These are phyloP conservation scores for Trachelipus rathkii DNA, from an alignment of 1,140 invertebrate genomes.

Conservation along the genomic window DNA sequence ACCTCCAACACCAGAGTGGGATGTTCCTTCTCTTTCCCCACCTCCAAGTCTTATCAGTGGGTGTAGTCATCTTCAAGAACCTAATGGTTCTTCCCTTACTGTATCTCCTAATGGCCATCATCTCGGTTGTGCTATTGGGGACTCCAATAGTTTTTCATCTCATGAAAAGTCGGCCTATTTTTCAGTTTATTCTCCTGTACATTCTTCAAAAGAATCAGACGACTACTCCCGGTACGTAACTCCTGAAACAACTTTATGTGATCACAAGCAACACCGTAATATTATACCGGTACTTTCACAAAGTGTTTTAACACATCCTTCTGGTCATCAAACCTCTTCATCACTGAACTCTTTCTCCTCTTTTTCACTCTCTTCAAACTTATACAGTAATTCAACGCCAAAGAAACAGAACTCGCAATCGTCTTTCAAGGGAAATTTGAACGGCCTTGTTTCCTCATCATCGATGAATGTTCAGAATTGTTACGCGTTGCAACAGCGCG, in stretches of 20 bases:
- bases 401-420: too few relatives aligned
- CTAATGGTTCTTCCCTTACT: slow-evolving; percentile 16
- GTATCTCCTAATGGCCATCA: slow-evolving; percentile 15
- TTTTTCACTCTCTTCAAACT: too few relatives aligned
- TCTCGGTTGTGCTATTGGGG: slow-evolving; percentile 17
- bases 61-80: slow-evolving; percentile 20
- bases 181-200: slow-evolving; percentile 39
- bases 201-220: slow-evolving; percentile 34
- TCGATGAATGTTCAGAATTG: too few relatives aligned
- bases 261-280: slow-evolving; percentile 27
- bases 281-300: not conserved
- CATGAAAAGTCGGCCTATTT: slow-evolving; percentile 27
- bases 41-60: slow-evolving; percentile 36
- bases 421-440: too few relatives aligned
- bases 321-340: too few relatives aligned
- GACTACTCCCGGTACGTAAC: slow-evolving; percentile 42
- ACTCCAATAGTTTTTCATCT: slow-evolving; percentile 31
- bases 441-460: too few relatives aligned
- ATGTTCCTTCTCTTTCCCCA: slow-evolving; percentile 40
- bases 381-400: too few relatives aligned
- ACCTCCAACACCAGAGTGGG: slow-evolving; percentile 44
- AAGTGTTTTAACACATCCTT: too few relatives aligned
- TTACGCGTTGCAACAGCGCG: too few relatives aligned
- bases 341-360: too few relatives aligned
- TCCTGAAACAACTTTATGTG: slow-evolving; percentile 33